Evolutionary conservation across 2,797 vertebrate species (phyloP).

Genomic region (Calcarius lapponicus): DNA sequence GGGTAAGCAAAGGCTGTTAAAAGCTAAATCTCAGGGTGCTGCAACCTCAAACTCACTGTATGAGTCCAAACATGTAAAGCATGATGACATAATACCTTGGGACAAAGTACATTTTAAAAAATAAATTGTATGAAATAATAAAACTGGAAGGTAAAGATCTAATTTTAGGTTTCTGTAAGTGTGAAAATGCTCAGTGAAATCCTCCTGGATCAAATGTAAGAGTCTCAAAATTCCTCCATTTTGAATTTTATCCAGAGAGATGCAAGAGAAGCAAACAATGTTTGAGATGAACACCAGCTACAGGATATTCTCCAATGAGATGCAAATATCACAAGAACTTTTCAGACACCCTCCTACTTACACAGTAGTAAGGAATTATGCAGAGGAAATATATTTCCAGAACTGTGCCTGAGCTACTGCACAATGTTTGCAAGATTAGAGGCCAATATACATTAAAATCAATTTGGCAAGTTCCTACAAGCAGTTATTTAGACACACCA

Average conservation of each 20-base stretch:
- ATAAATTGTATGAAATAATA: neutral
- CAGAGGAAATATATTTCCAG: neutral
- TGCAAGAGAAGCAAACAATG: neutral
- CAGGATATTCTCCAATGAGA: neutral
- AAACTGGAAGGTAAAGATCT: neutral
- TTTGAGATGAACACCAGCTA: neutral
- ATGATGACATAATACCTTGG: neutral
- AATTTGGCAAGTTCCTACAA: slow-evolving; percentile 40
- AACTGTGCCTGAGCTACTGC: neutral
- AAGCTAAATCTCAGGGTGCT: neutral
- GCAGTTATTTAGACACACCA: slow-evolving; percentile 20
- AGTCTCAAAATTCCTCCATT: neutral
- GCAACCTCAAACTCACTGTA: neutral
- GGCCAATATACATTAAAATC: slow-evolving; percentile 41
- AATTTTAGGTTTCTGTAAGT: neutral
- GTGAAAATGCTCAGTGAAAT: neutral
- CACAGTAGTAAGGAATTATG: neutral
- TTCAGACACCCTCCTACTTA: neutral
- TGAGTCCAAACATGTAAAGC: neutral
- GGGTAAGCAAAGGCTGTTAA: neutral
- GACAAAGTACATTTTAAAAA: neutral
- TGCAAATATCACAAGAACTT: neutral
- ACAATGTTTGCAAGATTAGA: neutral
- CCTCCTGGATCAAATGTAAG: neutral
- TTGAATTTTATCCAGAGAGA: neutral